Evolutionary conservation across 2,888 invertebrate genomes (phyloP).

Genomic region (Caenorhabditis uteleia): DNA sequence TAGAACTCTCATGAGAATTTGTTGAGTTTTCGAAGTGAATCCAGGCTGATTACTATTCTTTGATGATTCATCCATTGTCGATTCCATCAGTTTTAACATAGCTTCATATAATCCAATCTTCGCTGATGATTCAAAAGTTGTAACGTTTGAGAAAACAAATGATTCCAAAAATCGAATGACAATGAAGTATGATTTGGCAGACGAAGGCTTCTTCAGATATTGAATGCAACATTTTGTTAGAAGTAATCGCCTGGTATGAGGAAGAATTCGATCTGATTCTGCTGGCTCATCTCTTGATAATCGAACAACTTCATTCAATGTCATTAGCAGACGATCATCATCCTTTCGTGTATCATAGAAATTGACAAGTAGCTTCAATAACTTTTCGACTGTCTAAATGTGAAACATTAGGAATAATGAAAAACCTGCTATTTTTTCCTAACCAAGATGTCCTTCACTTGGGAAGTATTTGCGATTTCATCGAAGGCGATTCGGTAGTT

Average conservation of each 20-base stretch:
- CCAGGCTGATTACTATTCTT: background rate
- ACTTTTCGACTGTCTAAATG: constrained; percentile 3
- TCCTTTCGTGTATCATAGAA: constrained; percentile 23
- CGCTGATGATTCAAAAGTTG: constrained; percentile 4
- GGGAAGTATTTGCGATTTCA: background rate
- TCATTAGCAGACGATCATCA: constrained; percentile 28
- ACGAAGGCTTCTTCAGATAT: constrained; percentile 16
- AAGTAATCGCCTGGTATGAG: constrained; percentile 5
- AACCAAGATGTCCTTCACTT: too few relatives aligned
- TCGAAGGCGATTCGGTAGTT: constrained; percentile 13
- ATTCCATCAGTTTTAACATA: constrained; percentile 18
- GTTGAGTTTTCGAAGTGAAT: constrained; percentile 7
- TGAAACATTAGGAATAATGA: too few relatives aligned
- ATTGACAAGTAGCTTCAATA: constrained; percentile 17
- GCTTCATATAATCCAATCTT: constrained; percentile 19
- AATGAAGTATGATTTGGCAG: too few relatives aligned
- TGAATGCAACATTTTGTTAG: constrained; percentile 18
- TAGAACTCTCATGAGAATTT: constrained; percentile 16
- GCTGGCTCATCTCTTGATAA: background rate
- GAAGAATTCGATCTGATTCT: background rate
- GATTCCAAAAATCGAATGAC: constrained; percentile 25
- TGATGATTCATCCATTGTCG: background rate
- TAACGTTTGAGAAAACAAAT: constrained; percentile 5
- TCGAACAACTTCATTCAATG: constrained; percentile 1
- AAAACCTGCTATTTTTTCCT: too few relatives aligned